phyloP scores from a whole-genome alignment of 2,113 vertebrate genomes.

The Pollimyrus isidori region DNA sequence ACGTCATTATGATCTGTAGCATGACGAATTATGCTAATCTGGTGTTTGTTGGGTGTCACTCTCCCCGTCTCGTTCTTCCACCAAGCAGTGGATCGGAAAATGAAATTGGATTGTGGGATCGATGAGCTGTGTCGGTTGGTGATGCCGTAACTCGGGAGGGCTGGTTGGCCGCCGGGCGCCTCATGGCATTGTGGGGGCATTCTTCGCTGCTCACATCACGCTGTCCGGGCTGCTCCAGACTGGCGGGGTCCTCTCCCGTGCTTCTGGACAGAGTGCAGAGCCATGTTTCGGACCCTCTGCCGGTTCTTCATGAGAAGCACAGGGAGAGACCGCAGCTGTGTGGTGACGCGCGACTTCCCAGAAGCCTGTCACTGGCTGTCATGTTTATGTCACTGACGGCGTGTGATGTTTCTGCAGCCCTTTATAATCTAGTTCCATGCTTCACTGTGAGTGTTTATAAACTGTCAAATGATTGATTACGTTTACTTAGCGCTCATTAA shows the following conservation, averaged over 20 bases:
- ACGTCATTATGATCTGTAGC: neutral
- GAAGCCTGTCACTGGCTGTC: neutral
- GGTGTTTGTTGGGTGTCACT: neutral
- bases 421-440: neutral
- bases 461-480: neutral
- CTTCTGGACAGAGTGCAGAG: neutral
- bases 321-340: neutral
- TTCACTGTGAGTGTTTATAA: neutral
- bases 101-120: neutral
- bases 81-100: neutral
- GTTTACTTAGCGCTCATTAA: neutral
- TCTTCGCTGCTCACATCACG: neutral
- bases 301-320: neutral
- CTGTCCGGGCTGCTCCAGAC: neutral
- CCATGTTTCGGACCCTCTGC: neutral
- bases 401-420: neutral
- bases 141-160: neutral
- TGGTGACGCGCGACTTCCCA: neutral
- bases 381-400: neutral
- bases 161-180: neutral
- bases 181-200: neutral
- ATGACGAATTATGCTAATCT: neutral
- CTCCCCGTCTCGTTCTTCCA: neutral
- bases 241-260: neutral
- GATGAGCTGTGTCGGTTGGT: neutral